A percentile compares a stretch with the other conserved stretches of the same genome.
Conservation (phyloP, 2,888 invertebrate species). For the Herminia tarsipennalis region DNA sequence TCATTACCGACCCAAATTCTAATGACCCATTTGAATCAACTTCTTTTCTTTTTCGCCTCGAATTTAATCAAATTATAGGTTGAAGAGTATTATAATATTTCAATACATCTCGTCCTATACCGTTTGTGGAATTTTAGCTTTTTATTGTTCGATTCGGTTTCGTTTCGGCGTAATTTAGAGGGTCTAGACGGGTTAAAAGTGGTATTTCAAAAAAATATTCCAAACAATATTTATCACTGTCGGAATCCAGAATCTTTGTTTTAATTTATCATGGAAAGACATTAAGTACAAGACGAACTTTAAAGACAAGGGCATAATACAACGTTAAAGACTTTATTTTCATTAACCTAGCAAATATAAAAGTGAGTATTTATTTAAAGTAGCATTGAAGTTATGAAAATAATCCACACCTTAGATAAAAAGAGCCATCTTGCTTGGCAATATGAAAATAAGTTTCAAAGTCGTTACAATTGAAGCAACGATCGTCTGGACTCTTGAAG, state of each 20-base stretch:
- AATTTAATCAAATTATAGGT: conserved; percentile 86
- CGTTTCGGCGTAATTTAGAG: conserved; percentile 73
- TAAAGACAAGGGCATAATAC: background rate
- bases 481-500: conserved; percentile 74
- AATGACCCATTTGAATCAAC: conserved; percentile 79
- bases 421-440: conserved; percentile 41
- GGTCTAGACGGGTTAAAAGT: conserved; percentile 75
- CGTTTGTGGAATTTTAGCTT: conserved; percentile 81
- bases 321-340: background rate
- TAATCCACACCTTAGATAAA: conserved; percentile 30
- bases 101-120: conserved; percentile 78
- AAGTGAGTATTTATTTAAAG: conserved; percentile 2
- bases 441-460: conserved; percentile 64
- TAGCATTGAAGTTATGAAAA: conserved; percentile 10
- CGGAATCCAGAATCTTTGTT: conserved; percentile 32
- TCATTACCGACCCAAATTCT: conserved; percentile 83
- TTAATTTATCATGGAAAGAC: conserved; percentile 26
- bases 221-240: conserved; percentile 51
- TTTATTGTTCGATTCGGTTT: conserved; percentile 79
- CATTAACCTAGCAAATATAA: background rate
- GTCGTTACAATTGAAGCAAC: conserved; percentile 58
- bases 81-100: conserved; percentile 83
- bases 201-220: conserved; percentile 31
- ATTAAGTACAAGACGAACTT: conserved; percentile 4
- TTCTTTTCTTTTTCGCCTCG: conserved; percentile 77